Evolutionary conservation across 2,797 vertebrate genomes (phyloP).

Genomic region (Leucoraja ocellata): DNA sequence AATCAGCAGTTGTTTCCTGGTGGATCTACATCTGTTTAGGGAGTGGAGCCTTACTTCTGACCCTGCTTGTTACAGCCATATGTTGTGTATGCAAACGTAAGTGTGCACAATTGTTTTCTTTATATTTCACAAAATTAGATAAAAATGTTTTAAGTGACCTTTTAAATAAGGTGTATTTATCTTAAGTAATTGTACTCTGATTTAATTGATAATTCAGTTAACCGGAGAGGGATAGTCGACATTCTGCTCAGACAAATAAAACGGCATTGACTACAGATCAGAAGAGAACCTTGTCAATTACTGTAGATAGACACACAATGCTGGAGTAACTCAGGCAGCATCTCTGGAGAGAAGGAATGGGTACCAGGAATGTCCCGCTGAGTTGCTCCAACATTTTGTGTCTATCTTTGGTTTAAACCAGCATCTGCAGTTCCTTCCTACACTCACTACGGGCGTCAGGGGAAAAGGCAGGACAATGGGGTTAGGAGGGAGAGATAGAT

Average conservation of each 20-base stretch:
- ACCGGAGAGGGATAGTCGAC: neutral
- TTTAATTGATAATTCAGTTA: neutral
- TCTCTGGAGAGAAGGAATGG: no score
- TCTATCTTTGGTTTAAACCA: no score
- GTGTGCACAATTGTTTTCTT: neutral
- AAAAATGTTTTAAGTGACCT: neutral
- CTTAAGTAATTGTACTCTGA: neutral
- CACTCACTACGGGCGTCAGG: no score
- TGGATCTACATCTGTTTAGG: constrained; percentile 7
- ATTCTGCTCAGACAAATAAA: neutral
- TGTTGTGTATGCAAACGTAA: neutral
- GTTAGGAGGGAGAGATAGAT: no score
- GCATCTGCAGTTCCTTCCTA: no score
- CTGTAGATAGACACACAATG: no score
- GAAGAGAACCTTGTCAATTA: neutral
- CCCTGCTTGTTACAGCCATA: neutral
- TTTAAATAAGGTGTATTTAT: neutral
- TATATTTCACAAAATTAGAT: neutral
- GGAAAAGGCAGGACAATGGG: no score
- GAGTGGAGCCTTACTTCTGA: neutral
- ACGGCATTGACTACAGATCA: neutral
- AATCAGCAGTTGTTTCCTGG: neutral
- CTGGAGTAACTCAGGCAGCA: no score
- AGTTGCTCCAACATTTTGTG: no score
- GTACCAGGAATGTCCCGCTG: no score